Base-by-base conservation (phyloP, 2,888 invertebrate species). In the Caenorhabditis doughertyi region DNA sequence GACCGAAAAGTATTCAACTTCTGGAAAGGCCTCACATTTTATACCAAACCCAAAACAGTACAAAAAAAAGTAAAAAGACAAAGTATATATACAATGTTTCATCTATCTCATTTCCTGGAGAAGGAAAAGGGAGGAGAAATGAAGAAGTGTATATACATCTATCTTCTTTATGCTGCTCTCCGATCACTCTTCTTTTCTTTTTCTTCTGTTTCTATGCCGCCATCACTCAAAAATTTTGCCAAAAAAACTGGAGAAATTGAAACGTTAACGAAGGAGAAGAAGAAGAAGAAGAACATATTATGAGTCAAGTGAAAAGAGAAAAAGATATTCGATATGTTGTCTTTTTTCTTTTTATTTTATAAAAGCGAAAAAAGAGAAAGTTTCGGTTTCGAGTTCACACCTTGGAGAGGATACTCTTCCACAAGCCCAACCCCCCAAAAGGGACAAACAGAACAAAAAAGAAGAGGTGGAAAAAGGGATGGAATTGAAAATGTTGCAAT, bases 271-370 rank as follows among this genome's bases (percentile, higher is more conserved):
- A 65, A 58, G 74, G 67, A 74, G 56, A 74, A n/a, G n/a, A n/a
- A n/a, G n/a, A n/a, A n/a, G n/a, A n/a, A n/a, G n/a, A n/a, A n/a
- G n/a, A n/a, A n/a, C n/a, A n/a, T n/a, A n/a, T n/a, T 29, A 65
- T 74, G 73, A 65, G 53, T 65, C 73, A 64, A 39, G 53, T 21
- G 56, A 56, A 18, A 32, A 42, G 9, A 21, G 47, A 23, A 65
- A 55, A 68, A 68, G 73, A 68, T 76, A 76, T 68, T 68, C 64
- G 67, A 76, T 76, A 76, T 60, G 76, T 76, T 67, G 25, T 67
- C 65, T 64, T 16, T 42, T 13, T 51, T 74, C 18, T 18, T 55
- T 62, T 64, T 58, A 35, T 67, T 53, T 53, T 53, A 67, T 53
- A 25, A 35, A 39, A n/a, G n/a, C n/a, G n/a, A n/a, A 51, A 53